Percentiles rank a stretch among this genome's conserved stretches.
Conservation (phyloP, 2,888 invertebrate genomes). For the Metallyticus violacea region DNA sequence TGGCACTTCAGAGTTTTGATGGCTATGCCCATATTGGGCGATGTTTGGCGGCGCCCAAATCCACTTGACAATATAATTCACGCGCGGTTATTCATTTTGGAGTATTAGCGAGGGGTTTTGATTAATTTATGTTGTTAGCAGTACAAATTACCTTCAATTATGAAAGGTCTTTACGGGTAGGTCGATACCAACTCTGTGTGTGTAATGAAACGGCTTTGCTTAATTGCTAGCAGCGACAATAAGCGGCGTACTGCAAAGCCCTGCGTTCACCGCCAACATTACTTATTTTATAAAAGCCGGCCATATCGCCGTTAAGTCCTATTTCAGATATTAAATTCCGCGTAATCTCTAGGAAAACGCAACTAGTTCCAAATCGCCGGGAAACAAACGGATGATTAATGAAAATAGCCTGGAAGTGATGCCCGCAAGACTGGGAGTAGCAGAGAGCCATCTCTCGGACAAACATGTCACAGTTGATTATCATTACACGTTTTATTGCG, state of each 20-base stretch:
- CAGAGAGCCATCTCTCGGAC: too few species aligned
- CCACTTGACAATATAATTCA: not conserved
- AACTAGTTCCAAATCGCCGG: too few species aligned
- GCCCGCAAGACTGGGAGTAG: too few species aligned
- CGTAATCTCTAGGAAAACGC: not conserved
- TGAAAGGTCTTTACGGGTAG: not conserved
- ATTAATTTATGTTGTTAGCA: not conserved
- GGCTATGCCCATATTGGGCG: too few species aligned
- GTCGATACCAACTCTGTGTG: not conserved
- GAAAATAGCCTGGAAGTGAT: too few species aligned
- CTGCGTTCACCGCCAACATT: not conserved
- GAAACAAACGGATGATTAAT: not conserved
- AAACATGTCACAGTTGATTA: too few species aligned
- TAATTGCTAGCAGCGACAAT: not conserved
- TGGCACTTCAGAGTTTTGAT: not conserved
- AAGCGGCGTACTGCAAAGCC: not conserved
- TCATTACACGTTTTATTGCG: too few species aligned
- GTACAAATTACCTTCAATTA: not conserved
- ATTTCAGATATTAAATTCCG: not conserved
- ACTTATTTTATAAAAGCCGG: not conserved
- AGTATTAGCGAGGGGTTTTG: not conserved
- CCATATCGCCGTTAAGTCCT: not conserved
- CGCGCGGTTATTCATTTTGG: not conserved
- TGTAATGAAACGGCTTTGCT: not conserved
- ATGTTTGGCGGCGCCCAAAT: too few species aligned